Evolutionary conservation across 2,797 vertebrate species (phyloP), one percentile per base, ranked within the genome.

Genomic region (Etheostoma nigrum): DNA sequence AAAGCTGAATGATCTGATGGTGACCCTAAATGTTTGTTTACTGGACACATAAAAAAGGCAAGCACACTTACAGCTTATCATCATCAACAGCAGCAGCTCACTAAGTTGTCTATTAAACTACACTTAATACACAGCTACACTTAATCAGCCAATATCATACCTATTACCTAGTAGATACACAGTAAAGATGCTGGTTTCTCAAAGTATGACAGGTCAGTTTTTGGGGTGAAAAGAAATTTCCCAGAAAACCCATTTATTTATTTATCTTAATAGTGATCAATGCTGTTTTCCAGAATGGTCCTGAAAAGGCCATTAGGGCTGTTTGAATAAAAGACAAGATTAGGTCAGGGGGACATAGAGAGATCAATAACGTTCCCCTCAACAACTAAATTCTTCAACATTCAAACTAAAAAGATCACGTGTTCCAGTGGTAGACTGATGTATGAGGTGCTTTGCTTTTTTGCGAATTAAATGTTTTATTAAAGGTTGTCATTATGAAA

Each of bases 251-350:
- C 36, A 40, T 40, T 40, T 27, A 48, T 36, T 33, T 23, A 33
- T 64, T 49, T 6, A 55, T 53, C 33, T 23, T 4, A 12, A 25
- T 2, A n/a, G 11, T 57, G 61, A 1, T 76, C 8, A 1, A 69
- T 57, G 54, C 8, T 57, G n/a, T 21, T 67, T 68, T 60, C 13
- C 21, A 11, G 27, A 65, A 15, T 47, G 67, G 14, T 67, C 25
- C 16, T 71, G 7, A 27, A 51, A 64, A 36, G 15, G 5, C 8
- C 19, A 48, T 69, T 15, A 23, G 15, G 6, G 14, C 60, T 30
- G 21, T 55, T 18, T 19, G 33, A 30, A 44, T 30, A 6, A 60
- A 57, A 40, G 14, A 65, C 53, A 69, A 33, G 18, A 54, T 30
- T 19, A 15, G 13, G 14, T 48, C 59, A 62, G 30, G 45, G 14